Evolutionary conservation across 1,140 invertebrate species (phyloP).

Genomic region (Akabosia matsudoensis): DNA sequence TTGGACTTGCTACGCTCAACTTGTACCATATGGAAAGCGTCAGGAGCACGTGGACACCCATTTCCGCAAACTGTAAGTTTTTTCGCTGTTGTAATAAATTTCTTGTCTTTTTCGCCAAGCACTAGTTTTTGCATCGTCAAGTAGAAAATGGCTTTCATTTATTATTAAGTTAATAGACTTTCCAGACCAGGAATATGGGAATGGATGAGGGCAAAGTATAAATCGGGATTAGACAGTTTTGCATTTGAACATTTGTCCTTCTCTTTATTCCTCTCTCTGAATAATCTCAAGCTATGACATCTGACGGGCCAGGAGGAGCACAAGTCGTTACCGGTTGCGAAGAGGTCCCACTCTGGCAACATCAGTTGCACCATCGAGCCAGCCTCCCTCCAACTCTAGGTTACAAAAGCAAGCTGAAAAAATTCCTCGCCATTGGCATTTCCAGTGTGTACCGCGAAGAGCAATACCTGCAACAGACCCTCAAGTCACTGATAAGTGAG

Average conservation of each 20-base stretch:
- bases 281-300: conserved; percentile 10
- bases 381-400: conserved; percentile 3
- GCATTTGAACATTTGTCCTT: neutral
- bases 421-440: conserved; percentile 43
- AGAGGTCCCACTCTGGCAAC: conserved; percentile 33
- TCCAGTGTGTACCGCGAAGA: conserved; percentile 39
- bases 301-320: conserved; percentile 3
- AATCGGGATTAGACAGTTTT: neutral
- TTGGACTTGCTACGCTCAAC: conserved; percentile 29
- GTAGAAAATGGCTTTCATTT: neutral
- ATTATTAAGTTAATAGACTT: neutral
- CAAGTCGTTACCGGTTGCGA: neutral
- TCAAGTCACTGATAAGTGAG: conserved; percentile 37
- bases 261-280: neutral
- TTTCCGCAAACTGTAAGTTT: conserved; percentile 21
- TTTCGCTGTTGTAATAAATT: no score
- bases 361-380: neutral
- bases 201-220: neutral
- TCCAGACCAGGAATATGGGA: neutral
- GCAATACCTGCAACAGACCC: conserved; percentile 40
- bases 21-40: conserved; percentile 25
- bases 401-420: conserved; percentile 20
- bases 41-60: conserved; percentile 20
- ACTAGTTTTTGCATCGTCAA: neutral
- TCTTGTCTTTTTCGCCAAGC: neutral